These are phyloP conservation scores for Dorcus parallelipipedus DNA, from an alignment of 2,888 invertebrate species.

Conservation along the genomic window DNA sequence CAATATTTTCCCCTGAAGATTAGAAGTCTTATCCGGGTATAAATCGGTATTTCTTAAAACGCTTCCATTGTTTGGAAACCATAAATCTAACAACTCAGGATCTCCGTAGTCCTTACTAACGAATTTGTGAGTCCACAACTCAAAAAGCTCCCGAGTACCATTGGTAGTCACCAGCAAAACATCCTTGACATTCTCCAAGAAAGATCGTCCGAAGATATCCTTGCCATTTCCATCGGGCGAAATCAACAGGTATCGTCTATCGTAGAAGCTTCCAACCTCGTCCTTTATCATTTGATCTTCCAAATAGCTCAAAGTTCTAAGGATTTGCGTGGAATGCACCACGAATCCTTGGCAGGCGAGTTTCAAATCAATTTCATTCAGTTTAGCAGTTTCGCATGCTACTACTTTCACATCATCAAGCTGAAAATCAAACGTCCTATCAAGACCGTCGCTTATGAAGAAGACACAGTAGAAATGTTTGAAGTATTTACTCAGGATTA, in stretches of 20 bases:
- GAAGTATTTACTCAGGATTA: constrained; percentile 4
- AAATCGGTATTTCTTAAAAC: constrained; percentile 6
- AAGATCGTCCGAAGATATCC: not conserved
- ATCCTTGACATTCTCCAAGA: not conserved
- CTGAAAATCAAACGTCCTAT: not conserved
- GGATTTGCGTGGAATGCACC: not conserved
- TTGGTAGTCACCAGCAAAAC: not conserved
- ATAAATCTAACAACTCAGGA: constrained; percentile 5
- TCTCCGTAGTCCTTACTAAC: not conserved
- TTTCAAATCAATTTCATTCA: not conserved
- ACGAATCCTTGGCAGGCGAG: constrained; percentile 2
- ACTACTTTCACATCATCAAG: not conserved
- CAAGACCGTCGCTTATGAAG: not conserved
- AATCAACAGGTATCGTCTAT: too few relatives aligned
- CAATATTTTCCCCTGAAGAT: constrained; percentile 12
- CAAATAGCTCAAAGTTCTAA: not conserved
- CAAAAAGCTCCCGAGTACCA: not conserved
- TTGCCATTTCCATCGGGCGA: not conserved
- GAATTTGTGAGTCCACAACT: not conserved
- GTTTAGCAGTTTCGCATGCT: not conserved
- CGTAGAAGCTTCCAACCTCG: too few relatives aligned
- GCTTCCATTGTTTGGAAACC: constrained; percentile 7
- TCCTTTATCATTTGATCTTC: not conserved
- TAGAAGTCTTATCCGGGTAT: constrained; percentile 10
- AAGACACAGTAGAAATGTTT: not conserved